Evolutionary conservation across 2,888 invertebrate genomes (phyloP).

Genomic region (Drosophila kanekoi): DNA sequence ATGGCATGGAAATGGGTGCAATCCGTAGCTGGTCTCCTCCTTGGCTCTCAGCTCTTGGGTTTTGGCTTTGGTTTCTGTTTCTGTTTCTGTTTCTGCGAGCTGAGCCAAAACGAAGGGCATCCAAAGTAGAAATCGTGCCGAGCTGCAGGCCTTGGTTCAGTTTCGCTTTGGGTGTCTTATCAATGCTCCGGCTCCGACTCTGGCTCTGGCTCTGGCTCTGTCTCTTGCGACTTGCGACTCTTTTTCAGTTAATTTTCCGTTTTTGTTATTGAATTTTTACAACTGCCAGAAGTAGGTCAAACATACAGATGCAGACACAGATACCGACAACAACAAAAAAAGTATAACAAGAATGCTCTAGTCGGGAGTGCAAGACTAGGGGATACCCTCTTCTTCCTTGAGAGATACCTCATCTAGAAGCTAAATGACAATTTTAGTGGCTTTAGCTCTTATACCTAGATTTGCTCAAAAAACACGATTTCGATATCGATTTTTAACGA

Average conservation of each 20-base stretch:
- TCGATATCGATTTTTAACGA: too few species aligned
- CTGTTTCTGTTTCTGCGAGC: slow-evolving; percentile 11
- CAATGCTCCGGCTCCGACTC: slow-evolving; percentile 34
- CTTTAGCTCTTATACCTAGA: too few species aligned
- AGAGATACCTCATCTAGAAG: too few species aligned
- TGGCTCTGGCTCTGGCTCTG: too few species aligned
- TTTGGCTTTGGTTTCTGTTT: slow-evolving; percentile 4
- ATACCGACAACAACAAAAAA: slow-evolving; percentile 9
- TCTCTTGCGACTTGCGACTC: slow-evolving; percentile 48
- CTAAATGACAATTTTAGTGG: too few species aligned
- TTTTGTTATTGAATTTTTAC: slow-evolving; percentile 75
- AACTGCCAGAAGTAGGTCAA: slow-evolving; percentile 73
- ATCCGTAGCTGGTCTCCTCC: slow-evolving; percentile 38
- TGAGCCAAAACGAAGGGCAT: slow-evolving; percentile 59
- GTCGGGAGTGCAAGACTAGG: too few species aligned
- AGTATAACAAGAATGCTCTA: background rate
- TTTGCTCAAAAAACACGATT: too few species aligned
- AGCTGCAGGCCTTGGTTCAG: slow-evolving; percentile 62
- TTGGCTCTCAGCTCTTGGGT: slow-evolving; percentile 4
- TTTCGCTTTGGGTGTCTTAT: slow-evolving; percentile 59
- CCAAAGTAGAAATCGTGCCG: slow-evolving; percentile 71
- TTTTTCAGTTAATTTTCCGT: slow-evolving; percentile 75
- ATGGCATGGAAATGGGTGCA: slow-evolving; percentile 72
- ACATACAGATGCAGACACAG: slow-evolving; percentile 46
- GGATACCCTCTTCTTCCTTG: too few species aligned